Evolutionary conservation across 2,797 vertebrate genomes (phyloP).

Genomic region (Eulemur albifrons): DNA sequence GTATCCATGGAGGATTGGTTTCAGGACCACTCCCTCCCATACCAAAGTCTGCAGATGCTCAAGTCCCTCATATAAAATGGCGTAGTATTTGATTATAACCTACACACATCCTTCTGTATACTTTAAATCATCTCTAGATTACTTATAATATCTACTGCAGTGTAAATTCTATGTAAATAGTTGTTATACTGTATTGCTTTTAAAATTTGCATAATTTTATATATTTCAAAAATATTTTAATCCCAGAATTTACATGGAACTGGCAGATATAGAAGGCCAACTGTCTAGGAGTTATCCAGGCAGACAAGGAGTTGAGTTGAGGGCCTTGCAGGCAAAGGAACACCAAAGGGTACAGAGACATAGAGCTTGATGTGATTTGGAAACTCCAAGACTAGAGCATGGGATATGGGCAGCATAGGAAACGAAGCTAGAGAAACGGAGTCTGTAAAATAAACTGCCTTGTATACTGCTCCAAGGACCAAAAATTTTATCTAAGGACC

Average conservation of each 20-base stretch:
- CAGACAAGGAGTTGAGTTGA: not conserved
- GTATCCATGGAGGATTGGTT: not conserved
- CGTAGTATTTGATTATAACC: too few species aligned
- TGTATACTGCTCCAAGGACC: not conserved
- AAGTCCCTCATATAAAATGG: not conserved
- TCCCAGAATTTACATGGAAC: not conserved
- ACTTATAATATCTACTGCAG: not conserved
- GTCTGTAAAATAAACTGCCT: not conserved
- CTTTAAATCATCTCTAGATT: not conserved
- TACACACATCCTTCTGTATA: not conserved
- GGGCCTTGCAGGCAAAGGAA: not conserved
- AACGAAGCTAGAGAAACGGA: not conserved
- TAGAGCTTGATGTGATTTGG: not conserved
- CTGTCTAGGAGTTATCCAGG: not conserved
- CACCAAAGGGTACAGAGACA: not conserved
- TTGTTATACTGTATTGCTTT: not conserved
- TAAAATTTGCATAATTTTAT: not conserved
- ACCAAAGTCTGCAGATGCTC: not conserved
- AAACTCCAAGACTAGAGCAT: not conserved
- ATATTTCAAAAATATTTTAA: not conserved
- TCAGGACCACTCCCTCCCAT: not conserved
- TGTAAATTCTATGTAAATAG: not conserved
- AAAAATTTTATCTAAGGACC: not conserved
- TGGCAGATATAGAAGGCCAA: not conserved
- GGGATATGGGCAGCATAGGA: not conserved